Base-by-base conservation (phyloP, 2,113 vertebrate species). In the Hymenochirus boettgeri region DNA sequence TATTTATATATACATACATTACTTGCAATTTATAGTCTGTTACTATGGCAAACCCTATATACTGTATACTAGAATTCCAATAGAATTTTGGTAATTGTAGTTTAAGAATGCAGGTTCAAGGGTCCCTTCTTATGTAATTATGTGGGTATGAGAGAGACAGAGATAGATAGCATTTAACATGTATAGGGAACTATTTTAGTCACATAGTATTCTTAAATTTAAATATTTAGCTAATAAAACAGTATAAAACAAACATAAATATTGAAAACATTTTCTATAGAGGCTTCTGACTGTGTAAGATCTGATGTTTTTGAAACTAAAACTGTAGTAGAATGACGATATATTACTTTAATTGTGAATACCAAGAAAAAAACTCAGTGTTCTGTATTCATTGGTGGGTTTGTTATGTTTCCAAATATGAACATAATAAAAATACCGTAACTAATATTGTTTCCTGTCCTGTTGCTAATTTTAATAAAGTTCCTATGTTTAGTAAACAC, bases 401-500 rank as follows among this genome's bases (percentile, higher is more conserved):
- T 42, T 55, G 25, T 53, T 26, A n/a, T 53, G 24, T 26, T 29
- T 53, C 33, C 24, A 53, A 15, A 15, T 25, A 53, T 25, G n/a
- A n/a, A 53, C 25, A 53, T 27, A 54, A 53, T 63, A 37, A 50
- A 53, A 37, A 35, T 53, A n/a, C 35, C 48, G 26, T n/a, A 53
- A 47, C 33, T 63, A 24, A 55, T 46, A 48, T n/a, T 42, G 39
- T 64, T 54, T 62, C 53, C 53, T 55, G 61, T 64, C 51, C 25
- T 55, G 51, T 45, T 46, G 23, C 51, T 46, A 23, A 55, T 55
- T 64, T 64, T 64, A 64, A 64, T 64, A 64, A 64, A 64, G 24
- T 19, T 11, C 3, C 22, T 25, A 53, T 54, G 50, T 64, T 64
- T 64, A 54, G 61, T 55, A 64, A 62, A 63, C 22, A 3, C 11